Conservation (phyloP, 2,888 invertebrate genomes). For the Agrypnus murinus region DNA sequence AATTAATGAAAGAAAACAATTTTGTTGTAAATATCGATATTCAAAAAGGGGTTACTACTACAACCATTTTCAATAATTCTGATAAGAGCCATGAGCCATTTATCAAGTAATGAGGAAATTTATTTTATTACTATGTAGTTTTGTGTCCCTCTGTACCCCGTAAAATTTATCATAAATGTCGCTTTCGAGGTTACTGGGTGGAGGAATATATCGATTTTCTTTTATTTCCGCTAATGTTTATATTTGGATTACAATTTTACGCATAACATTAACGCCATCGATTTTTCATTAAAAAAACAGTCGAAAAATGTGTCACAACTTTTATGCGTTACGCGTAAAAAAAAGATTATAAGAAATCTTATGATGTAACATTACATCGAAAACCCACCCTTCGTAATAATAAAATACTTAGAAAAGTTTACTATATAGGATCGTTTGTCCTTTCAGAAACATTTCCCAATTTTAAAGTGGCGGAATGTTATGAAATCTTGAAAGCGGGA, state of each 20-base stretch:
- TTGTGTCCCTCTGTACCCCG: background rate
- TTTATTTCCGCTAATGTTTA: constrained; percentile 13
- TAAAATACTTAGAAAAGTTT: background rate
- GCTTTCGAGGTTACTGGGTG: constrained; percentile 13
- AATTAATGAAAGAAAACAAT: no score
- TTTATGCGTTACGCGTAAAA: no score
- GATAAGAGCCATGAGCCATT: no score
- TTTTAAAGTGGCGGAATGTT: constrained; percentile 18
- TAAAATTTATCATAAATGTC: constrained; percentile 15
- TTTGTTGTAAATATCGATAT: no score
- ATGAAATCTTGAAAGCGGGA: constrained; percentile 25
- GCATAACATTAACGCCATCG: background rate
- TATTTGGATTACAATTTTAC: background rate
- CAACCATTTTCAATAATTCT: no score
- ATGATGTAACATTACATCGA: no score
- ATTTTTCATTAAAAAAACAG: no score
- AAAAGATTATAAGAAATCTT: no score
- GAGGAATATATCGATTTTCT: constrained; percentile 7
- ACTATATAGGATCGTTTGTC: no score
- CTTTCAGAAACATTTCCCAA: background rate
- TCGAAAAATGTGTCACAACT: no score
- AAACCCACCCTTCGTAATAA: background rate
- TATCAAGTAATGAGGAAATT: no score
- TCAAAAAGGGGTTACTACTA: no score
- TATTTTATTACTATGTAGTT: background rate